phyloP scores from a whole-genome alignment of 2,113 vertebrate species.

The Struthidea cinerea region DNA sequence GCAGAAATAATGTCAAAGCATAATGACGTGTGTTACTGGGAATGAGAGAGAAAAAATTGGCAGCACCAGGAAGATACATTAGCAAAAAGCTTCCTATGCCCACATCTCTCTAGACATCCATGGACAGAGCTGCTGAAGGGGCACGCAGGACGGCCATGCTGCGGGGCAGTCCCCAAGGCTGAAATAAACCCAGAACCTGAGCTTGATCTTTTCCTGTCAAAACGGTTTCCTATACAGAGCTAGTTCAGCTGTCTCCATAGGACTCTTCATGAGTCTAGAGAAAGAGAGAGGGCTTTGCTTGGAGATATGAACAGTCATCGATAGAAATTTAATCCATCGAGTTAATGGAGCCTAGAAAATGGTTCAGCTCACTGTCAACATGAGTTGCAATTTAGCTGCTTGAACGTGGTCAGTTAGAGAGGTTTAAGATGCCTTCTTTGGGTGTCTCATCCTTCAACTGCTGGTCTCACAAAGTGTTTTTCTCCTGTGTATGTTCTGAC shows the following conservation, averaged over 20 bases:
- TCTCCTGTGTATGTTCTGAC: background rate
- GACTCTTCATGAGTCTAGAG: background rate
- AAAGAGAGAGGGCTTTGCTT: background rate
- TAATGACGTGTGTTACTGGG: background rate
- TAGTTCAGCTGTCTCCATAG: background rate
- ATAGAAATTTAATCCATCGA: background rate
- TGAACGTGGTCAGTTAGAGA: background rate
- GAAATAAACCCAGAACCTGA: background rate
- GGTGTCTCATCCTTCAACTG: background rate
- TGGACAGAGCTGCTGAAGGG: background rate
- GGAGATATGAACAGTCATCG: background rate
- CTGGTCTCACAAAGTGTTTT: background rate
- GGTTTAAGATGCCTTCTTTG: background rate
- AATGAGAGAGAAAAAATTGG: background rate
- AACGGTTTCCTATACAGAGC: background rate
- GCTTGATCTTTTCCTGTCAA: background rate
- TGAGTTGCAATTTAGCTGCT: background rate
- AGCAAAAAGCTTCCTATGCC: background rate
- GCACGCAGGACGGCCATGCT: rapidly evolving
- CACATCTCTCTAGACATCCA: background rate
- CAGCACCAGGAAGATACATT: background rate
- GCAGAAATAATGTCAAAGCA: conserved; percentile 2
- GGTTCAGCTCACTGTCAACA: background rate
- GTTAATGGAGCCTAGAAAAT: background rate
- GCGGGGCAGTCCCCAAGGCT: background rate